Percentiles rank a stretch among this genome's conserved stretches.
Conservation (phyloP, 2,888 invertebrate genomes). For the Dugesia japonica region DNA sequence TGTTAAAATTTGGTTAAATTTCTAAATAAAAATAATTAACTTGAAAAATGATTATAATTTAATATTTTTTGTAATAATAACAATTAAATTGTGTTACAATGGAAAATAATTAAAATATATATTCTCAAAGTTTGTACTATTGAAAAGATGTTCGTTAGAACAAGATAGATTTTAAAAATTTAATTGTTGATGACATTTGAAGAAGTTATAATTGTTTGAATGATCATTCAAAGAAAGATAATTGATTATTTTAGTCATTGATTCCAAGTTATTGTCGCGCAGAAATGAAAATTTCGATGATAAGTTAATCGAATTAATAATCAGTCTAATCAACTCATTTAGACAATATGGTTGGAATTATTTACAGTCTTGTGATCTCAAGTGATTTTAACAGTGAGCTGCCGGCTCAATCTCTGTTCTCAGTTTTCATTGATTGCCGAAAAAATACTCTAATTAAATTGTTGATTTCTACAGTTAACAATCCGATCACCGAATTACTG, state of each 20-base stretch:
- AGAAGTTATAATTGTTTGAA: constrained; percentile 7
- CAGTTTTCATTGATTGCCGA: constrained; percentile 15
- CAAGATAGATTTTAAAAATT: too few relatives aligned
- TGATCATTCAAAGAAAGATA: constrained; percentile 4
- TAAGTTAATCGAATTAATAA: constrained; percentile 10
- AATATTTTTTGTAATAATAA: too few relatives aligned
- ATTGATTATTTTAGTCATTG: constrained; percentile 14
- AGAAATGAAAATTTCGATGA: not conserved
- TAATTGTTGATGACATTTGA: not conserved
- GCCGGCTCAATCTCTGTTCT: constrained; percentile 3
- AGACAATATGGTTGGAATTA: constrained; percentile 15
- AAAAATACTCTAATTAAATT: constrained; percentile 20
- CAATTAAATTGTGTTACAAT: too few relatives aligned
- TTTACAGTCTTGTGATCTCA: constrained; percentile 20
- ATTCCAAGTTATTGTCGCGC: not conserved
- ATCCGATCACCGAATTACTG: constrained; percentile 13
- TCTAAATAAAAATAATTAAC: too few relatives aligned
- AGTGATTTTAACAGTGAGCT: not conserved
- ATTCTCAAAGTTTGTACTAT: too few relatives aligned
- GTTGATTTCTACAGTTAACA: constrained; percentile 9
- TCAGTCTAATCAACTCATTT: constrained; percentile 13
- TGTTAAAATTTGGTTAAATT: too few relatives aligned
- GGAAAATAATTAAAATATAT: too few relatives aligned
- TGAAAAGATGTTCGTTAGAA: too few relatives aligned
- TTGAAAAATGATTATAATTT: too few relatives aligned